Evolutionary conservation across 2,797 vertebrate genomes (phyloP).

Genomic region (Chloroceryle amazona): DNA sequence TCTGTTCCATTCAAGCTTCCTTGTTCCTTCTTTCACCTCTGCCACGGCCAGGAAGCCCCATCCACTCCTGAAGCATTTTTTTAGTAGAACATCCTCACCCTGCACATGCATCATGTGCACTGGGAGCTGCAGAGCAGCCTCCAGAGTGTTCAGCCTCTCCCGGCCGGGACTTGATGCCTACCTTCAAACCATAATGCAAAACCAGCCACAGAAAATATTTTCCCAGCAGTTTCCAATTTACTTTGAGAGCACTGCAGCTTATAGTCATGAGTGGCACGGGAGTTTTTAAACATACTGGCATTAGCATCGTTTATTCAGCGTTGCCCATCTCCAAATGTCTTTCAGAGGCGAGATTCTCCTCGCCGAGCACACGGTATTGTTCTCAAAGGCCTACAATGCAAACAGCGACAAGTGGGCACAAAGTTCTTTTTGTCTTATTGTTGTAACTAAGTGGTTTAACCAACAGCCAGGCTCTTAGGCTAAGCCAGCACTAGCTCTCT

Average conservation of each 20-base stretch:
- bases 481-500: not conserved
- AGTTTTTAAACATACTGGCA: not conserved
- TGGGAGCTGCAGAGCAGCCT: not conserved
- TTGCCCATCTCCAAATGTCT: not conserved
- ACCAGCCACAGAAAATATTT: not conserved
- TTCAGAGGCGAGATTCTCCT: not conserved
- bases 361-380: not conserved
- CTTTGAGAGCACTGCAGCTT: not conserved
- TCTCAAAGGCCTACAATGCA: not conserved
- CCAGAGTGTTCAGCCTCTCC: not conserved
- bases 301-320: not conserved
- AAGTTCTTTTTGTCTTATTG: not conserved
- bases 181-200: not conserved
- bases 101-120: not conserved
- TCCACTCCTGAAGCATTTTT: not conserved
- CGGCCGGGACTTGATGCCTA: not conserved
- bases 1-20: not conserved
- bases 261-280: accelerated
- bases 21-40: not conserved
- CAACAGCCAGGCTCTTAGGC: not conserved
- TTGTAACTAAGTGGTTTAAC: not conserved
- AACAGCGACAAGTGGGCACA: not conserved
- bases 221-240: not conserved
- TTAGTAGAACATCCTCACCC: not conserved
- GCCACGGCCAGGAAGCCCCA: not conserved